Base-by-base conservation (phyloP, 2,797 vertebrate genomes). In the Labroides dimidiatus region DNA sequence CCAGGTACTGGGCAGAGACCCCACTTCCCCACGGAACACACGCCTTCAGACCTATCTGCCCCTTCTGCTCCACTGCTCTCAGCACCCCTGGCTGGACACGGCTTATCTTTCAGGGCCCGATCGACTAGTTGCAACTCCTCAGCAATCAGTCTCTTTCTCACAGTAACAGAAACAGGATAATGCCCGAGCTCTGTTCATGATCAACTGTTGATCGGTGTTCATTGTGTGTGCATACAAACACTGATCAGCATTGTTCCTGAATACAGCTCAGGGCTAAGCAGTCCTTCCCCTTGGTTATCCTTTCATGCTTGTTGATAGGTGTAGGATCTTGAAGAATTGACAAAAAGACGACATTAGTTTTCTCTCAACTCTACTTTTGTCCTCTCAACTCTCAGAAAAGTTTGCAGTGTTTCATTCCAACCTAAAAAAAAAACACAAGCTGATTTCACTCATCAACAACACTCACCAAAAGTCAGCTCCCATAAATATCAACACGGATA, bases 71-170 rank as follows among this genome's bases (percentile, higher is more conserved):
- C 43, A 83, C 94, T 1, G 96, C 96, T 56, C 95, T 99, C 72
- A 87, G 95, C 50, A 88, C 94, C 1, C 95, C 95, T 19, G 96
- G 95, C 89, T 96, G 95, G 92, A 82, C 96, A 53, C 95, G 96
- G 75, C 93, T 99, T 50, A 99, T 99, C 92, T 99, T 99, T 90
- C 98, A 99, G 92, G 97, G 97, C 50, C 98, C 98, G 7, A 85
- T 99, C 58, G 98, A 99, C 95, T 99, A 96, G 95, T 53, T 43
- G 4, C 69, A 23, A 39, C 69, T 24, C 27, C 73, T 45, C 77
- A 47, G 52, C 42, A 75, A 67, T 68, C 72, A 49, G 82, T 59
- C 11, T 44, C 64, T 37, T 33, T 20, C 12, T 37, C n/a, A 37
- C 51, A 57, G 9, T 52, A 52, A 65, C 80, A 72, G 39, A 13